phyloP scores from a whole-genome alignment of 2,113 vertebrate genomes.

The Tyrannus savana region DNA sequence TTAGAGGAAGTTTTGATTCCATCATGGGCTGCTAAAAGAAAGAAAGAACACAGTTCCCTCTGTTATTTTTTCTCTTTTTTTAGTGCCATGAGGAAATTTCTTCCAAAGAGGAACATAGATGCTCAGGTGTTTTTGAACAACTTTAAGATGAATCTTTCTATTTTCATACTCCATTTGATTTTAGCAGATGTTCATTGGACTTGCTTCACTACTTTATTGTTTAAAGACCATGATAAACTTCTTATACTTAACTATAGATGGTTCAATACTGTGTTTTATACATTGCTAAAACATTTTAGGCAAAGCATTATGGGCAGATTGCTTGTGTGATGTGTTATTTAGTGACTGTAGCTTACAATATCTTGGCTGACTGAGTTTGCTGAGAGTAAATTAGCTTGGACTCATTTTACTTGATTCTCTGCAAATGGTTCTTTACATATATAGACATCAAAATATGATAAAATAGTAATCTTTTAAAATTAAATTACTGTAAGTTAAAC shows the following conservation, averaged over 20 bases:
- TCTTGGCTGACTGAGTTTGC: slow-evolving; percentile 38
- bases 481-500: slow-evolving; percentile 39
- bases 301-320: not conserved
- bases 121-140: not conserved
- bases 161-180: slow-evolving; percentile 42
- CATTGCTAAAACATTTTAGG: slow-evolving; percentile 43
- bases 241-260: slow-evolving; percentile 19
- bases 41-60: not conserved
- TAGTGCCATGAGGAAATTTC: not conserved
- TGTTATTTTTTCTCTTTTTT: not conserved
- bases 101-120: slow-evolving; percentile 2
- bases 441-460: slow-evolving; percentile 42
- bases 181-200: slow-evolving; percentile 20
- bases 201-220: slow-evolving; percentile 45
- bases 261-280: slow-evolving; percentile 19
- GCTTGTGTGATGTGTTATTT: slow-evolving; percentile 17
- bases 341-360: not conserved
- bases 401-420: slow-evolving; percentile 46
- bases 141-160: not conserved
- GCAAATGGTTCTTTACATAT: slow-evolving; percentile 46
- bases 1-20: slow-evolving; percentile 4
- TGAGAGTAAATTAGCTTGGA: slow-evolving; percentile 11
- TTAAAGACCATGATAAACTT: slow-evolving; percentile 46
- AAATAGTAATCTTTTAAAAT: slow-evolving; percentile 60
- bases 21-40: not conserved